Conservation (phyloP, 2,888 invertebrate species). For the Drosophila affinis region DNA sequence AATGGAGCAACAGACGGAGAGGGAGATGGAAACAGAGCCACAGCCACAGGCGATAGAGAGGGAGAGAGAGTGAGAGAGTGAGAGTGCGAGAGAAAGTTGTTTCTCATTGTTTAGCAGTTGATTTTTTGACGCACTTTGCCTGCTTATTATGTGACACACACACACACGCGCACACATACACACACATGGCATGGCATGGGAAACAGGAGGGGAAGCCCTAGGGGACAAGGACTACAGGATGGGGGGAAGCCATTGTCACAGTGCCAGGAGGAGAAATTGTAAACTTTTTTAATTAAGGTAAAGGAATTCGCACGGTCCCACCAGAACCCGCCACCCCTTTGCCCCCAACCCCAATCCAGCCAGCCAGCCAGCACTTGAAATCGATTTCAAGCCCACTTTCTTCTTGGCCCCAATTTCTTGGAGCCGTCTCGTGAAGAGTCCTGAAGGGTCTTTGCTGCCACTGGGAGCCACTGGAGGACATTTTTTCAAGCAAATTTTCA, state of each 20-base stretch:
- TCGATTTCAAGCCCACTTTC: constrained; percentile 24
- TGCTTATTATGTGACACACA: constrained; percentile 64
- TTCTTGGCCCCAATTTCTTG: background rate
- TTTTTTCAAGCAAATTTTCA: background rate
- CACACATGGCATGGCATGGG: background rate
- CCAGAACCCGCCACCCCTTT: too few species aligned
- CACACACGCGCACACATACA: constrained; percentile 8
- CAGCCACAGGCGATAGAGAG: background rate
- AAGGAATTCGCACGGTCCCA: constrained; percentile 59
- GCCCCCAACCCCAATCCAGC: constrained; percentile 11
- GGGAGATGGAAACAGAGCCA: constrained; percentile 7
- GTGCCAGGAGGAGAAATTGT: constrained; percentile 52
- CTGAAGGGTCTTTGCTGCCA: background rate
- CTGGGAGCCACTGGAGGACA: background rate
- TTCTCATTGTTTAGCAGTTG: constrained; percentile 64
- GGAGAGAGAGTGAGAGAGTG: background rate
- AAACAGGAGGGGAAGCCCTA: background rate
- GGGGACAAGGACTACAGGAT: background rate
- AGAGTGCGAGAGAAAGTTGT: constrained; percentile 29
- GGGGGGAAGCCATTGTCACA: constrained; percentile 52
- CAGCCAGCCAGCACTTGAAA: constrained; percentile 5
- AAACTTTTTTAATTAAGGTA: constrained; percentile 76
- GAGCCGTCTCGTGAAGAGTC: background rate
- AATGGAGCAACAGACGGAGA: background rate
- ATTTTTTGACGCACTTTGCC: constrained; percentile 59